Percentiles rank a stretch among this genome's conserved stretches.
phyloP scores from a whole-genome alignment of 2,888 invertebrate genomes.

The Muscina levida region DNA sequence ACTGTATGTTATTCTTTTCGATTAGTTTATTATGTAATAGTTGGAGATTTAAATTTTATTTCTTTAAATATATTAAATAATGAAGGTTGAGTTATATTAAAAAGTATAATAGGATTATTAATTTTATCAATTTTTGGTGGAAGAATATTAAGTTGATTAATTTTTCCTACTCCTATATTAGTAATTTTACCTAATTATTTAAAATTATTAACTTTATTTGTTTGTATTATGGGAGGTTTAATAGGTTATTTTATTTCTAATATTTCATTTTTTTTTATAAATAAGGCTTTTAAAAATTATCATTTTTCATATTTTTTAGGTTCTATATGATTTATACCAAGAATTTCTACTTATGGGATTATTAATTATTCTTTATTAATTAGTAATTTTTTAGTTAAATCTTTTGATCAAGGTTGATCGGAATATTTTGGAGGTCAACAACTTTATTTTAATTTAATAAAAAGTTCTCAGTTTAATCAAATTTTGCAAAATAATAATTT shows the following conservation, averaged over 20 bases:
- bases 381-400: not conserved
- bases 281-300: slow-evolving; percentile 79
- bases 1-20: slow-evolving; percentile 83
- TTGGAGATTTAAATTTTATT: slow-evolving; percentile 81
- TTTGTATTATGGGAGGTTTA: slow-evolving; percentile 79
- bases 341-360: slow-evolving; percentile 57
- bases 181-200: slow-evolving; percentile 81
- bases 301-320: slow-evolving; percentile 74
- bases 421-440: not conserved
- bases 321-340: slow-evolving; percentile 57
- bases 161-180: slow-evolving; percentile 81
- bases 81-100: slow-evolving; percentile 81
- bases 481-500: slow-evolving; percentile 33
- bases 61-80: slow-evolving; percentile 81
- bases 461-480: slow-evolving; percentile 15
- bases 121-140: not conserved
- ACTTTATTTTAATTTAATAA: not conserved
- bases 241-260: slow-evolving; percentile 80
- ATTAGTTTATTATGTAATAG: slow-evolving; percentile 82
- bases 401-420: not conserved
- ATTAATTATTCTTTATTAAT: slow-evolving; percentile 37
- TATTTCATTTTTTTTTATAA: slow-evolving; percentile 79
- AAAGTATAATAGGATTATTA: slow-evolving; percentile 80
- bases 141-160: slow-evolving; percentile 81
- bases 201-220: slow-evolving; percentile 82